Percentiles rank a stretch among this genome's conserved stretches.
phyloP scores from a whole-genome alignment of 2,888 invertebrate genomes.

The Clistopyga incitator region DNA sequence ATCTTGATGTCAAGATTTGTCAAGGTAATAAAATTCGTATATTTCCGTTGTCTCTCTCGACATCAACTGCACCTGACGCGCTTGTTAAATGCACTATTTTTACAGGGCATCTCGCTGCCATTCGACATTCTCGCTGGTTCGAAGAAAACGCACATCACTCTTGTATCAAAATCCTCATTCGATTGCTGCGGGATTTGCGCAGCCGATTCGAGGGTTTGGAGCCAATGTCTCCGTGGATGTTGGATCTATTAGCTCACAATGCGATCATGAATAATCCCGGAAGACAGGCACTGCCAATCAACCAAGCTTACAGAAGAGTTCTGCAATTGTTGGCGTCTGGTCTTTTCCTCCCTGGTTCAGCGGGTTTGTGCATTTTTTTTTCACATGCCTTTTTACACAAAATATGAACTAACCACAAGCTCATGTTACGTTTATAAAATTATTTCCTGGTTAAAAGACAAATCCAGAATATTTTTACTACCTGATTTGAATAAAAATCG shows the following conservation, averaged over 20 bases:
- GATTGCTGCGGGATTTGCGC: conserved; percentile 96
- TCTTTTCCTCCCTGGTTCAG: conserved; percentile 96
- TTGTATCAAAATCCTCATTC: conserved; percentile 96
- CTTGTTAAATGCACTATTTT: not conserved
- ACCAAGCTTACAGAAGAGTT: conserved; percentile 93
- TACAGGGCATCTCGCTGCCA: conserved; percentile 94
- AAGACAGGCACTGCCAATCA: conserved; percentile 95
- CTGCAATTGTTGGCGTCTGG: conserved; percentile 97
- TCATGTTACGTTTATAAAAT: no score
- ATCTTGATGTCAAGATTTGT: conserved; percentile 87
- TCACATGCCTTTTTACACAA: no score
- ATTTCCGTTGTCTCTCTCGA: not conserved
- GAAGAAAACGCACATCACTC: conserved; percentile 99
- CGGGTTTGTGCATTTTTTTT: conserved; percentile 85
- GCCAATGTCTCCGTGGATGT: conserved; percentile 97
- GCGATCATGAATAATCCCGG: conserved; percentile 98
- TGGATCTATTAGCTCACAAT: conserved; percentile 97
- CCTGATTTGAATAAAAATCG: not conserved
- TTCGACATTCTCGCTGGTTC: conserved; percentile 98
- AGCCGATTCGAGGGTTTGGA: conserved; percentile 95
- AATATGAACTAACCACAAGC: no score
- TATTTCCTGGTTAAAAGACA: no score
- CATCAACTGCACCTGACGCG: not conserved
- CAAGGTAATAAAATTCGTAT: conserved; percentile 79
- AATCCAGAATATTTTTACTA: no score